Evolutionary conservation across 2,113 vertebrate genomes (phyloP).

Genomic region (Panthera uncia): DNA sequence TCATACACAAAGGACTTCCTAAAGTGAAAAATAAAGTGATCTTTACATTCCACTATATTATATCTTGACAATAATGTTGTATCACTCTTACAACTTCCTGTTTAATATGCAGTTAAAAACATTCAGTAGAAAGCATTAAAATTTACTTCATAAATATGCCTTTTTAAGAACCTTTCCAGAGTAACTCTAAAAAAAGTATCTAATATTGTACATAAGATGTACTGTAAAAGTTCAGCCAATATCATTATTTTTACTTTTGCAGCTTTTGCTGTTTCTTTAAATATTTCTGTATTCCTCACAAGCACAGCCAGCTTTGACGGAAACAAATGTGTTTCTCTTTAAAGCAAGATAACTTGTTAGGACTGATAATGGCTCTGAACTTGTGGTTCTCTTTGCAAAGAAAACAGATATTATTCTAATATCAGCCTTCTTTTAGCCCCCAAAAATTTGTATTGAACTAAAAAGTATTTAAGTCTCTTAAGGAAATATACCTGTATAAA

Average conservation of each 20-base stretch:
- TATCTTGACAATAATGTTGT: not conserved
- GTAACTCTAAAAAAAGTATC: not conserved
- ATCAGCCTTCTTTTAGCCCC: not conserved
- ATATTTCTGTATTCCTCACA: slow-evolving; percentile 59
- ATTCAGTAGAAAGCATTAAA: not conserved
- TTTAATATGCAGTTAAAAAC: not conserved
- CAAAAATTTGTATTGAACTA: not conserved
- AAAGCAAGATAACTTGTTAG: slow-evolving; percentile 2
- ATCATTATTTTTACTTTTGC: slow-evolving; percentile 52
- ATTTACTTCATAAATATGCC: not conserved
- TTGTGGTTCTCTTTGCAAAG: slow-evolving; percentile 36
- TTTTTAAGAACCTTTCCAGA: not conserved
- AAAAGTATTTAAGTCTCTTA: not conserved
- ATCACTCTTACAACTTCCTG: not conserved
- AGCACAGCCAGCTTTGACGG: slow-evolving; percentile 4
- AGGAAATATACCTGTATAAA: not conserved
- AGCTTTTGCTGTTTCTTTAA: slow-evolving; percentile 62
- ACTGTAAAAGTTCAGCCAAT: not conserved
- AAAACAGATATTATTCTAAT: slow-evolving; percentile 26
- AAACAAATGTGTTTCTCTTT: slow-evolving; percentile 63
- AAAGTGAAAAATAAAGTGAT: not conserved
- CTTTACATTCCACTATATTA: not conserved
- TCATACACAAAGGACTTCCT: not conserved
- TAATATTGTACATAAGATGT: not conserved
- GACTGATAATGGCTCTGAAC: slow-evolving; percentile 12